Base-by-base conservation (phyloP, 37 sponge, comb jelly and placozoan genomes). In the Lycopodina hypogea region DNA sequence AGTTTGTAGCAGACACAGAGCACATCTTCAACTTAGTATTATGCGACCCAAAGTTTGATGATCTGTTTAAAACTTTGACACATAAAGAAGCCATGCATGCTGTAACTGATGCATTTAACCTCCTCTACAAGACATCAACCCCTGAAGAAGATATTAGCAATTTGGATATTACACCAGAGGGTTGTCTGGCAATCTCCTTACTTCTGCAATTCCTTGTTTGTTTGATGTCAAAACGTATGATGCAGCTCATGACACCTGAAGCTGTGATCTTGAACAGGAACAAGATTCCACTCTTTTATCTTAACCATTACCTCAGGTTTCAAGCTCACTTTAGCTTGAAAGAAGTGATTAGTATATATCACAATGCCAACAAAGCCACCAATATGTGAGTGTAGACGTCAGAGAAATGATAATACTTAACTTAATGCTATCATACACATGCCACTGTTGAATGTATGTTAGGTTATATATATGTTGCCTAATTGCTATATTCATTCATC, bases 281-380 rank as follows among this genome's bases (percentile, higher is more conserved):
- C 22, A 74, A 68, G 68, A 77, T 92, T 17, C 93, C 93, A 19
- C 68, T 39, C 39, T 82, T 78, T n/a, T 92, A 78, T 45, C 58
- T 87, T 30, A 71, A 79, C 40, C 69, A 81, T 70, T 96, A 96
- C 83, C 78, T 96, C 24, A 57, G 38, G 1, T 74, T 85, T 51
- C 96, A 96, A 60, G 59, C 70, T 38, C 96, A 96, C 83, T 96
- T 96, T 68, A 81, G 82, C 53, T 68, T 96, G 39, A 87, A 84
- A 51, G 77, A 80, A 11, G 50, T 90, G 23, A 78, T 96, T 7
- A 42, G 34, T 2, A 83, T 41, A 9, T 77, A 84, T 48, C 35
- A 80, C 21, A 14, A 6, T 19, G 60, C 72, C 17, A 51, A 81
- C 22, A 51, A 80, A 48, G 56, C 59, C 3, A 74, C 74, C 17